Evolutionary conservation across 2,797 vertebrate genomes (phyloP).

Genomic region (Telmatherina bonti): DNA sequence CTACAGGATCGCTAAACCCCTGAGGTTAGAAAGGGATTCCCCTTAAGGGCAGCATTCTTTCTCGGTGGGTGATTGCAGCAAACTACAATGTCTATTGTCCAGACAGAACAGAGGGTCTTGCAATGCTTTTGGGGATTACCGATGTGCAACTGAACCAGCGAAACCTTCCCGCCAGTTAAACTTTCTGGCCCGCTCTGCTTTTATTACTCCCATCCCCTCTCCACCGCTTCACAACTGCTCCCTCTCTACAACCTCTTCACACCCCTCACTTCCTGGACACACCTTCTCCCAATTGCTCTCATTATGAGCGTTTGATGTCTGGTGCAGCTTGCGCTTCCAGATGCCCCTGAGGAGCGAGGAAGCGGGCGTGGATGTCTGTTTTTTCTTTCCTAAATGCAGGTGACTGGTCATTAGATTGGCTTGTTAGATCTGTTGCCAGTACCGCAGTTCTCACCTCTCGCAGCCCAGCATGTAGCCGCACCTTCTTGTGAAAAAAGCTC

Average conservation of each 20-base stretch:
- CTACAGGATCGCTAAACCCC: slow-evolving; percentile 26
- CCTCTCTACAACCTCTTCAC: slow-evolving; percentile 74
- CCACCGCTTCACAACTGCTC: slow-evolving; percentile 70
- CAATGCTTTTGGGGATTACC: slow-evolving; percentile 67
- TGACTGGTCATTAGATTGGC: slow-evolving; percentile 79
- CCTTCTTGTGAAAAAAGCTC: slow-evolving; percentile 62
- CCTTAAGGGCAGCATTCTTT: slow-evolving; percentile 9
- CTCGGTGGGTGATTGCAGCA: slow-evolving; percentile 42
- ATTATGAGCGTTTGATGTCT: slow-evolving; percentile 83
- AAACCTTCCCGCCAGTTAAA: slow-evolving; percentile 56
- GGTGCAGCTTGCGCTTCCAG: slow-evolving; percentile 78
- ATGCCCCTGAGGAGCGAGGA: slow-evolving; percentile 81
- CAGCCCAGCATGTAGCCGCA: slow-evolving; percentile 54
- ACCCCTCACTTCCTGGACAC: slow-evolving; percentile 83
- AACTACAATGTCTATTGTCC: slow-evolving; percentile 59
- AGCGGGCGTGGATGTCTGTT: slow-evolving; percentile 75
- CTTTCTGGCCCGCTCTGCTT: slow-evolving; percentile 44
- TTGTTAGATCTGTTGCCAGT: slow-evolving; percentile 78
- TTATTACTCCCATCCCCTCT: slow-evolving; percentile 46
- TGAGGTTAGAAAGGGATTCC: slow-evolving; percentile 11
- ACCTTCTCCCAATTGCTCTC: slow-evolving; percentile 85
- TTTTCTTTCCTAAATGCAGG: slow-evolving; percentile 68
- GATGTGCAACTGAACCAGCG: slow-evolving; percentile 32
- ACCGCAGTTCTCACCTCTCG: slow-evolving; percentile 70
- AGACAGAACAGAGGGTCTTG: slow-evolving; percentile 60